Evolutionary conservation across 2,888 invertebrate genomes (phyloP).

Genomic region (Morpho helenor): DNA sequence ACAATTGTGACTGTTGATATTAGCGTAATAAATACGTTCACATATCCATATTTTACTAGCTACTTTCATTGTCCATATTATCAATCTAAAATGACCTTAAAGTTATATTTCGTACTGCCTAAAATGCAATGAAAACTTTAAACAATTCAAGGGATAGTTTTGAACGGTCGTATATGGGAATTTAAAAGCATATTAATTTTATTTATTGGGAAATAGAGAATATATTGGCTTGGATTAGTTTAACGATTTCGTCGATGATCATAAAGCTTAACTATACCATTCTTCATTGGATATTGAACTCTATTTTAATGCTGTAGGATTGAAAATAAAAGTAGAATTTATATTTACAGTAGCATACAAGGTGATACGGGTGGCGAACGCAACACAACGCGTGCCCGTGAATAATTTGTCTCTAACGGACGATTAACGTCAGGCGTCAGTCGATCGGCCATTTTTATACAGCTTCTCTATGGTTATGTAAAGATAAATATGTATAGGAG

Average conservation of each 20-base stretch:
- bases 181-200: constrained; percentile 72
- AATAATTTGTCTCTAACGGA: constrained; percentile 75
- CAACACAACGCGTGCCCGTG: constrained; percentile 72
- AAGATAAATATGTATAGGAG: too few relatives aligned
- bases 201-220: constrained; percentile 71
- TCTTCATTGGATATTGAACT: constrained; percentile 21
- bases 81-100: constrained; percentile 35
- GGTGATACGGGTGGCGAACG: constrained; percentile 59
- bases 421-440: constrained; percentile 69
- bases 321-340: constrained; percentile 26
- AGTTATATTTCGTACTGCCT: constrained; percentile 1
- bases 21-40: constrained; percentile 67
- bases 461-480: constrained; percentile 26
- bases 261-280: constrained; percentile 28
- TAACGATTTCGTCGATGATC: constrained; percentile 43
- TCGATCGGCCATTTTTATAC: constrained; percentile 52
- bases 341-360: constrained; percentile 34
- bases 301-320: constrained; percentile 22
- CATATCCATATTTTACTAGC: constrained; percentile 43
- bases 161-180: constrained; percentile 53
- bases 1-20: constrained; percentile 70
- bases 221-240: constrained; percentile 75
- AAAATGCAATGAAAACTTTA: not conserved
- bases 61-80: constrained; percentile 10
- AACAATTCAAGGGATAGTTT: constrained; percentile 33